A percentile compares a stretch with the other conserved stretches of the same genome.
Evolutionary conservation across 2,113 vertebrate genomes (phyloP).

Genomic region (Ctenomys sociabilis): DNA sequence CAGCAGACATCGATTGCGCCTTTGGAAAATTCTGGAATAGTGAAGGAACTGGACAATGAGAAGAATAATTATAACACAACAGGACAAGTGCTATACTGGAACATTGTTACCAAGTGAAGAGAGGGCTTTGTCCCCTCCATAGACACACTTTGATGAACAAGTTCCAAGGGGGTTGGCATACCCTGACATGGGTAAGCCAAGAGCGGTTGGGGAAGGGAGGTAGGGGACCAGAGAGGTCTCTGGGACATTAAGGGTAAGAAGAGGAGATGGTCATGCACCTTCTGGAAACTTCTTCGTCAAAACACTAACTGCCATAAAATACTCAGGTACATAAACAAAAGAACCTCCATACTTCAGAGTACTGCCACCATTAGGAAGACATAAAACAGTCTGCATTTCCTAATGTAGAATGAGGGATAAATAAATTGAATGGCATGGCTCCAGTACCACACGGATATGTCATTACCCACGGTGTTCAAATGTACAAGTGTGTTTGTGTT

Average conservation of each 20-base stretch:
- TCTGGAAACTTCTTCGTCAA: background rate
- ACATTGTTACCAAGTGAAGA: background rate
- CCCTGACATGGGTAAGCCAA: background rate
- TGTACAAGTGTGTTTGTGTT: background rate
- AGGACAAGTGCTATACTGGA: background rate
- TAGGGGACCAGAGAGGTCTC: background rate
- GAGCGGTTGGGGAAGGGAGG: background rate
- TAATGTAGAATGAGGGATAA: background rate
- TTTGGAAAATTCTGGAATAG: constrained; percentile 13
- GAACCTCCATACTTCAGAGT: background rate
- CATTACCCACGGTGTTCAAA: background rate
- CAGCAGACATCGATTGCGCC: background rate
- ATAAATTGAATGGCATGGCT: background rate
- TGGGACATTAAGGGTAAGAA: background rate
- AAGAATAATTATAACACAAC: background rate
- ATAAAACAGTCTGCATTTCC: background rate
- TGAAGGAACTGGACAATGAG: background rate
- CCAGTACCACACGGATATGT: background rate
- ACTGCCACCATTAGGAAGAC: background rate
- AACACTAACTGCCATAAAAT: background rate
- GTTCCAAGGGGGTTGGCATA: background rate
- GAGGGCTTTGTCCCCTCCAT: no score
- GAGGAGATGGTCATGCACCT: background rate
- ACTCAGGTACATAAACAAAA: background rate
- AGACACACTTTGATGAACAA: background rate